These are phyloP conservation scores for Conchocele bisecta DNA, from an alignment of 2,888 invertebrate genomes.

Conservation along the genomic window DNA sequence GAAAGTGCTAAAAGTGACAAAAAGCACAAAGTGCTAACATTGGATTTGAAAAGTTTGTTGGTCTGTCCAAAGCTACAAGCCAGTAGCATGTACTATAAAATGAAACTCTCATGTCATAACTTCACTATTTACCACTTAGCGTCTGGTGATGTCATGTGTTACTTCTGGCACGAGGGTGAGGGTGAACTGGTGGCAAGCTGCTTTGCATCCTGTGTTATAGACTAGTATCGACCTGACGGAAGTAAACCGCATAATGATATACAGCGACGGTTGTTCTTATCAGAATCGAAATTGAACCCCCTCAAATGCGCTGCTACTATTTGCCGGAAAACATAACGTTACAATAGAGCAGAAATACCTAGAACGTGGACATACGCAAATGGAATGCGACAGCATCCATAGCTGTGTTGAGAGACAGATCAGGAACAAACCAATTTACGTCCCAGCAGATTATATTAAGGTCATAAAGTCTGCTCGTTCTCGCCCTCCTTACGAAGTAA, in stretches of 20 bases:
- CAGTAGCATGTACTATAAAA: conserved; percentile 34
- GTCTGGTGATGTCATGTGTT: conserved; percentile 12
- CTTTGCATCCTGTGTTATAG: conserved; percentile 27
- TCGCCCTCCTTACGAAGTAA: background rate
- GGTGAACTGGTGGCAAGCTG: conserved; percentile 39
- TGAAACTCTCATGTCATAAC: conserved; percentile 37
- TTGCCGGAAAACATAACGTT: background rate
- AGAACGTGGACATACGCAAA: conserved; percentile 11
- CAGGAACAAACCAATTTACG: conserved; percentile 1
- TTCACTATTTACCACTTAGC: conserved; percentile 42
- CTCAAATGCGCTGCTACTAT: conserved; percentile 4
- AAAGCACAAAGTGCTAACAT: conserved; percentile 24
- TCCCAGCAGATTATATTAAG: conserved; percentile 16
- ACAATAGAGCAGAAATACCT: conserved; percentile 8
- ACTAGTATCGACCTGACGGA: conserved; percentile 4
- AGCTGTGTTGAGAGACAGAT: background rate
- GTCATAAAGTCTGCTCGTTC: too few relatives aligned
- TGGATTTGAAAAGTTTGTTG: conserved; percentile 30
- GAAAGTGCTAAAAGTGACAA: conserved; percentile 19
- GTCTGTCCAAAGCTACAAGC: conserved; percentile 32
- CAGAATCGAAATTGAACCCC: conserved; percentile 14
- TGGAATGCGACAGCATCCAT: conserved; percentile 20
- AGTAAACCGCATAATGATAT: background rate
- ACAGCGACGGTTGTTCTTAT: conserved; percentile 13
- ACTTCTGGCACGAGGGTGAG: conserved; percentile 49